phyloP scores from a whole-genome alignment of 2,113 vertebrate genomes.

The Coryphaenoides rupestris region DNA sequence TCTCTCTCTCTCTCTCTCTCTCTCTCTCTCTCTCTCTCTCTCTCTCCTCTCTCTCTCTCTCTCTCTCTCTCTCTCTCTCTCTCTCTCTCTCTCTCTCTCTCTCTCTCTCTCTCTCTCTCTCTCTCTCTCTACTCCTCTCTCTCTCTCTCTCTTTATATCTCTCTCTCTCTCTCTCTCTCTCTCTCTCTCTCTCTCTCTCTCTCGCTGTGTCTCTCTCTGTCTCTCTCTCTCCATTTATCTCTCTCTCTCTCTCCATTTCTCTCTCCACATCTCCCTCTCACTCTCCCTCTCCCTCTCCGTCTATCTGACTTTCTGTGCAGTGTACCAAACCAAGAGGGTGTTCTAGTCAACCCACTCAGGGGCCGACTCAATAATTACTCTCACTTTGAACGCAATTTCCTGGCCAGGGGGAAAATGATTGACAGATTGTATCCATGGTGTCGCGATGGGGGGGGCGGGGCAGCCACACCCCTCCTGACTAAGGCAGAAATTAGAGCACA shows the following conservation, averaged over 20 bases:
- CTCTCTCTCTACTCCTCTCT: too few species aligned
- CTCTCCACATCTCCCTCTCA: conserved; percentile 41
- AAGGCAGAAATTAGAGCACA: conserved; percentile 71
- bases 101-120: too few species aligned
- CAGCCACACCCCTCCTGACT: conserved; percentile 66
- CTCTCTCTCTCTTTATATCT: conserved; percentile 45
- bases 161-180: conserved; percentile 43
- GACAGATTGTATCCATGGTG: conserved; percentile 69
- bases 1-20: too few species aligned
- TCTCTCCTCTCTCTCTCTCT: conserved; percentile 44
- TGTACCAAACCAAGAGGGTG: conserved; percentile 43
- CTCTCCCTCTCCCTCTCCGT: conserved; percentile 43
- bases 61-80: conserved; percentile 43
- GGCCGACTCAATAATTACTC: conserved; percentile 70
- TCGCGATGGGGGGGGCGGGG: conserved; percentile 59
- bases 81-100: conserved; percentile 27
- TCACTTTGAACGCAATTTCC: conserved; percentile 67
- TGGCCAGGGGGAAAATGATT: conserved; percentile 64
- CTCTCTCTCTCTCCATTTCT: conserved; percentile 45
- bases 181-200: conserved; percentile 46
- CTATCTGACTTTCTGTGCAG: conserved; percentile 12
- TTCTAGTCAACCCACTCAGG: conserved; percentile 60
- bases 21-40: conserved; percentile 45
- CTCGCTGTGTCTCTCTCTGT: conserved; percentile 46
- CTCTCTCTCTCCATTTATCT: conserved; percentile 44